These are phyloP conservation scores for Sorex maritimensis DNA, from an alignment of 2,797 vertebrate genomes.

Conservation along the genomic window DNA sequence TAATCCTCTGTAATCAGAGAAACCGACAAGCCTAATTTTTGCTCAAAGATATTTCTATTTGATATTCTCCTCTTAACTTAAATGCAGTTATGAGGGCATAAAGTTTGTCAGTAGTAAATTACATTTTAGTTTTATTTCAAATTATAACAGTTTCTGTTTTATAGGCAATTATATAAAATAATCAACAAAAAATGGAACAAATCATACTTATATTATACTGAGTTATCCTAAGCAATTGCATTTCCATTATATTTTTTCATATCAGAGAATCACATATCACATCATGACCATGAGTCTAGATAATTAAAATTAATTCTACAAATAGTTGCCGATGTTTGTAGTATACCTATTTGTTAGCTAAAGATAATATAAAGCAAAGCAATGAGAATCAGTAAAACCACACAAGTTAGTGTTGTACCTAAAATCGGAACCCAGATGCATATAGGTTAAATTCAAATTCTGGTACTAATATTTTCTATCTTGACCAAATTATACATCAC, in stretches of 20 bases:
- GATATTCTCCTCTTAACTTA: slow-evolving; percentile 70
- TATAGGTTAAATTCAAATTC: slow-evolving; percentile 70
- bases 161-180: slow-evolving; percentile 54
- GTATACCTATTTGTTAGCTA: slow-evolving; percentile 21
- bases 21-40: slow-evolving; percentile 72
- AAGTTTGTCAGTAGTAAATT: slow-evolving; percentile 59
- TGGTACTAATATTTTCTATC: slow-evolving; percentile 35
- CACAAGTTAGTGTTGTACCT: not conserved
- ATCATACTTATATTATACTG: not conserved
- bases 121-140: slow-evolving; percentile 71
- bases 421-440: slow-evolving; percentile 38
- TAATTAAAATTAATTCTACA: slow-evolving; percentile 59
- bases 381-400: slow-evolving; percentile 56
- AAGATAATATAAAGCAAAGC: slow-evolving; percentile 36
- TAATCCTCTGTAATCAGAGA: slow-evolving; percentile 77
- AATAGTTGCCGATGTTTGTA: slow-evolving; percentile 57
- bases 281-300: slow-evolving; percentile 39
- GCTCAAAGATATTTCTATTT: slow-evolving; percentile 68
- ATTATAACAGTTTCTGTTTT: slow-evolving; percentile 58
- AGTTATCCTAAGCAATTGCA: slow-evolving; percentile 7
- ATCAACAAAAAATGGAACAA: slow-evolving; percentile 28
- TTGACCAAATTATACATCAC: slow-evolving; percentile 24
- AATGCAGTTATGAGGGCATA: slow-evolving; percentile 37
- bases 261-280: slow-evolving; percentile 20
- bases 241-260: slow-evolving; percentile 46